Base-by-base conservation (phyloP, 1,140 invertebrate genomes). In the Atta colombica region DNA sequence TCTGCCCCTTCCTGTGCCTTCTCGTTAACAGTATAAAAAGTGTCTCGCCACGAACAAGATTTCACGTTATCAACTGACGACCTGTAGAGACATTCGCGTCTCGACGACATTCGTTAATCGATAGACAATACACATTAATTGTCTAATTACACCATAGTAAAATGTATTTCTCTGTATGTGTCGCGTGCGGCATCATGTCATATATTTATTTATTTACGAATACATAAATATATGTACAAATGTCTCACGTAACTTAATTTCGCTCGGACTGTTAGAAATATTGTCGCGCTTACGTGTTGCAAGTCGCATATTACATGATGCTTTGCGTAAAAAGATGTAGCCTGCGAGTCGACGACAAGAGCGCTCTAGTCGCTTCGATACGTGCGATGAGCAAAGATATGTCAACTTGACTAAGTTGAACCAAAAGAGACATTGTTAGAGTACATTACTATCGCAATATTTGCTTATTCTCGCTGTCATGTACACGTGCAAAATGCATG, bases 131-230 rank as follows among this genome's bases (percentile, higher is more conserved):
- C 8, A 45, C 39, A 45, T 45, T 45, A 10, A 45, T 12, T 45
- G 10, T 45, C 39, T 45, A 45, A 45, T 45, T 45, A 45, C 39
- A 45, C 39, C 39, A 12, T 45, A 45, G 39, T 35, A 66, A 14
- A 86, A 81, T 81, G 3, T 53, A 51, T 71, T 45, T 58, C 51
- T 69, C 14, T 7, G 28, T 14, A 14, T 39, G 39, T 49, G 68
- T 74, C 61, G 35, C 18, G 39, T 77, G 51, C 6, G 6, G n/a
- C 78, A 7, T 21, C 80, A 75, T 78, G 78, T 89, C 88, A 72
- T 72, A 45, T 85, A 89, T 78, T 89, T 85, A 89, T 89, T 89
- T 85, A 89, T 87, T 61, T 87, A 89, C 69, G 77, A 87, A 87
- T 89, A 87, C 86, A 89, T 89, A 89, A 86, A 82, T 82, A 69